Base-by-base conservation (phyloP, 2,797 vertebrate genomes). In the Sebastolobus altivelis region DNA sequence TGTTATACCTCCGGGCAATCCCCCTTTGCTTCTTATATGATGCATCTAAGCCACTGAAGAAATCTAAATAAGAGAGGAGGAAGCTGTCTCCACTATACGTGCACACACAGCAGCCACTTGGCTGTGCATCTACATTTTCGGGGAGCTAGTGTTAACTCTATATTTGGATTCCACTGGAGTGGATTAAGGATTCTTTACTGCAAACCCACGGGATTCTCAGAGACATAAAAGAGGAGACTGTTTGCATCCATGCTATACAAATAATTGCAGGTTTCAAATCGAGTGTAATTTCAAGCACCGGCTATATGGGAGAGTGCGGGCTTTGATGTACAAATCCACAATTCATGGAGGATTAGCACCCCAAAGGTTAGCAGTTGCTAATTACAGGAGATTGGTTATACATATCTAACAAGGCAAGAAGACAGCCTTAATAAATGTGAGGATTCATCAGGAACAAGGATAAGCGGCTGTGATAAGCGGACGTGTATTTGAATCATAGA, bases 241-340 rank as follows among this genome's bases (percentile, higher is more conserved):
- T 95, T 95, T 95, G 95, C 93, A 95, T 96, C 94, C 93, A 82
- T 85, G 93, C 94, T 94, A 94, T 94, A 95, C 95, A 96, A 96
- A 96, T 96, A 96, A 96, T 94, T 95, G 95, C 95, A 95, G 94
- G 94, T 96, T 96, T 95, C 90, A 95, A 95, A 95, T 94, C 71
- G 81, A 95, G 92, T 93, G 89, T 94, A 94, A 96, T 96, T 96
- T 95, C 93, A 92, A 95, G 94, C 95, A 91, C 91, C 84, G 72
- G 90, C 95, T 95, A 93, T 95, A 95, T 85, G 91, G 88, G 88
- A 94, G 92, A 95, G 92, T 88, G 90, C 85, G 81, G 86, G 91
- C 96, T 97, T 96, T 97, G 96, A 97, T 96, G 95, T 96, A 95
- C 94, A 96, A 96, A 97, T 96, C 94, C 95, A 92, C 94, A 94